phyloP scores from a whole-genome alignment of 2,797 vertebrate species.

The Cephalopachus bancanus region DNA sequence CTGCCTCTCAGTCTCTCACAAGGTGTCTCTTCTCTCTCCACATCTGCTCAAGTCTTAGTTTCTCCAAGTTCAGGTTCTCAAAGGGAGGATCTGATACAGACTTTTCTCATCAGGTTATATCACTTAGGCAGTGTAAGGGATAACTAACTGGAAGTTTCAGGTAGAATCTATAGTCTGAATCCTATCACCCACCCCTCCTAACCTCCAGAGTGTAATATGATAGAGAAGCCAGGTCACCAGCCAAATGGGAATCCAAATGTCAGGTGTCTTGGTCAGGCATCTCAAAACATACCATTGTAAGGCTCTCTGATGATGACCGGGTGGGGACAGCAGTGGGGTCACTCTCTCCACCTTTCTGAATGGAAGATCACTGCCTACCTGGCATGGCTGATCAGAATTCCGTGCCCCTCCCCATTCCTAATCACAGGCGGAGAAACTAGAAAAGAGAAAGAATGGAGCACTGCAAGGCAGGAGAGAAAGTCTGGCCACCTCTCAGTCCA shows the following conservation, averaged over 20 bases:
- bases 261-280: not conserved
- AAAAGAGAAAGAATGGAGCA: not conserved
- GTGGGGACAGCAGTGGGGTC: not conserved
- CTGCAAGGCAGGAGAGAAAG: not conserved
- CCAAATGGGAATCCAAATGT: not conserved
- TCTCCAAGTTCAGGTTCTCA: not conserved
- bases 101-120: not conserved
- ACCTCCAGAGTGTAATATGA: not conserved
- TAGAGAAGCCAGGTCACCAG: not conserved
- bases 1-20: not conserved
- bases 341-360: not conserved
- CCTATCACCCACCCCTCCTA: not conserved
- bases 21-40: not conserved
- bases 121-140: not conserved
- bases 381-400: not conserved
- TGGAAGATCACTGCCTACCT: not conserved
- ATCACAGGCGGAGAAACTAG: not conserved
- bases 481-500: not conserved
- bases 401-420: not conserved
- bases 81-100: not conserved
- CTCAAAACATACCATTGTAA: not conserved
- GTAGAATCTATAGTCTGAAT: not conserved
- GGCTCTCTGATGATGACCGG: not conserved
- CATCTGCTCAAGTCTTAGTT: not conserved
- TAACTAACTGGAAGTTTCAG: not conserved